phyloP scores from a whole-genome alignment of 2,888 invertebrate genomes.

The Lamproptera curius region DNA sequence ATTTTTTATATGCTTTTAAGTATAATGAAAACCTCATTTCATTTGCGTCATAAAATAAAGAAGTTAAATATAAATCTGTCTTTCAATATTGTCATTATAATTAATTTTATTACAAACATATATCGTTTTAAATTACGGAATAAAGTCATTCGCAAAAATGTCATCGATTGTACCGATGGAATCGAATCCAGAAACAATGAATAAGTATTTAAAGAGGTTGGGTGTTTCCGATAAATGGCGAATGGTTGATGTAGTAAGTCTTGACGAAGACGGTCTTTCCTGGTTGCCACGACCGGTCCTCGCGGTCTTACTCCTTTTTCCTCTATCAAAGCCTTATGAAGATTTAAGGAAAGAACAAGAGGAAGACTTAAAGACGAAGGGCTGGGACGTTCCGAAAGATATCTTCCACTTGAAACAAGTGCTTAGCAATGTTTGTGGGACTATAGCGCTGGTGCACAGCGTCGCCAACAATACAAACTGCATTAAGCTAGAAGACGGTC shows the following conservation, averaged over 20 bases:
- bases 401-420: constrained; percentile 93
- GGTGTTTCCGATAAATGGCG: constrained; percentile 90
- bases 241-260: constrained; percentile 93
- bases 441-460: constrained; percentile 95
- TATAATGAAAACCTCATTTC: too few relatives aligned
- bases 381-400: constrained; percentile 76
- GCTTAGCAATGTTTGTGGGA: constrained; percentile 96
- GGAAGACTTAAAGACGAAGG: constrained; percentile 74
- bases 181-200: constrained; percentile 80
- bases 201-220: constrained; percentile 84
- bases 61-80: constrained; percentile 1
- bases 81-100: background rate
- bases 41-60: constrained; percentile 6
- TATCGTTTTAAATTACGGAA: background rate
- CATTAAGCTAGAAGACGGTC: constrained; percentile 83
- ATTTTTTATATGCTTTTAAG: too few relatives aligned
- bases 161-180: constrained; percentile 65
- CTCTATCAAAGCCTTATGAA: constrained; percentile 87
- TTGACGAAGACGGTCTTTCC: constrained; percentile 89
- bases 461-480: constrained; percentile 92
- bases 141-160: constrained; percentile 32
- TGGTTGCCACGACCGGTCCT: constrained; percentile 92
- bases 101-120: background rate
- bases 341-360: constrained; percentile 81
- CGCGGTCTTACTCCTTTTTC: constrained; percentile 92